phyloP scores from a whole-genome alignment of 2,113 vertebrate species.

The Saccopteryx bilineata region DNA sequence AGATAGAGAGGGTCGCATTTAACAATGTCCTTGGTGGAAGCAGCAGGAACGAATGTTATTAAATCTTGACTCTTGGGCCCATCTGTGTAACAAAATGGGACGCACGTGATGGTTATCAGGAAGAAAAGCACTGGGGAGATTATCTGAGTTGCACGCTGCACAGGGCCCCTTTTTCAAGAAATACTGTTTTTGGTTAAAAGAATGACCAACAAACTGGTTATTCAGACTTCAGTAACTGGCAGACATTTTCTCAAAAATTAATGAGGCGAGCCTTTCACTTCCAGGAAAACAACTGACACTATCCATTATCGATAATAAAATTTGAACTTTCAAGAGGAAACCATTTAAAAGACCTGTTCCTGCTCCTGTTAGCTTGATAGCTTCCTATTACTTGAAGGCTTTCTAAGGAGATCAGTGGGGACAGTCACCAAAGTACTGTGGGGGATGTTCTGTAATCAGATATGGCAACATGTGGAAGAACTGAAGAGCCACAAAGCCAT shows the following conservation, averaged over 20 bases:
- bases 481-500: not conserved
- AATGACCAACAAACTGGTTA: not conserved
- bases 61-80: not conserved
- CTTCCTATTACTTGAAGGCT: not conserved
- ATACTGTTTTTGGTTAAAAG: not conserved
- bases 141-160: not conserved
- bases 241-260: not conserved
- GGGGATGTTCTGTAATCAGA: not conserved
- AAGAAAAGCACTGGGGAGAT: not conserved
- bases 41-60: not conserved
- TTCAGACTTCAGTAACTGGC: not conserved
- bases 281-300: not conserved
- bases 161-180: not conserved
- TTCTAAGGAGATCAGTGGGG: not conserved
- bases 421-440: not conserved
- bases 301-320: not conserved
- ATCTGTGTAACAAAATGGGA: not conserved
- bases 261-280: not conserved
- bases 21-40: not conserved
- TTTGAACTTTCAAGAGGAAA: conserved; percentile 19
- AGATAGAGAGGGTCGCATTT: not conserved
- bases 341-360: not conserved
- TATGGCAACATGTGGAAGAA: not conserved
- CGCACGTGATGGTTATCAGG: not conserved
- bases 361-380: not conserved